Percentiles rank a stretch among this genome's conserved stretches.
phyloP scores from a whole-genome alignment of 2,888 invertebrate genomes.

The Bembecia ichneumoniformis region DNA sequence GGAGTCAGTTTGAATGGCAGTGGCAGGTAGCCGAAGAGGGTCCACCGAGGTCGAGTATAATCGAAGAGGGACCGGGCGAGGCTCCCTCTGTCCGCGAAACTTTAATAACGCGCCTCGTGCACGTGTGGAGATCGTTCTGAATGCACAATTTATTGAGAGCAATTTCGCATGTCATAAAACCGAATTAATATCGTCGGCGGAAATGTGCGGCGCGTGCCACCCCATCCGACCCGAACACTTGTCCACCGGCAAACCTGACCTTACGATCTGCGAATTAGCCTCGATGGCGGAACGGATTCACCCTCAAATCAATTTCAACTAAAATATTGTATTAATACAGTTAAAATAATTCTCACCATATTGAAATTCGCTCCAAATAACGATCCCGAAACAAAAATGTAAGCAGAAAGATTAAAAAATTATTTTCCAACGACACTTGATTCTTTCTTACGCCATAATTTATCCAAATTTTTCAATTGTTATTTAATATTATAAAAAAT shows the following conservation, averaged over 20 bases:
- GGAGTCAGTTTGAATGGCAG: neutral
- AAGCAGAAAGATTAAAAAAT: too few relatives aligned
- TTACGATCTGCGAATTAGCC: too few relatives aligned
- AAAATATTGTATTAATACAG: too few relatives aligned
- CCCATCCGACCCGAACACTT: slow-evolving; percentile 12
- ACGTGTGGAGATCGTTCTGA: slow-evolving; percentile 45
- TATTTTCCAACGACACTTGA: too few relatives aligned
- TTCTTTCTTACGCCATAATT: too few relatives aligned
- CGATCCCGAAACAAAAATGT: too few relatives aligned
- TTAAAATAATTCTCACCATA: too few relatives aligned
- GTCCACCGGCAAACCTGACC: slow-evolving; percentile 24
- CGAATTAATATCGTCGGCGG: slow-evolving; percentile 52
- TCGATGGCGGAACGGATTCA: too few relatives aligned
- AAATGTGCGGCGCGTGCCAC: slow-evolving; percentile 4
- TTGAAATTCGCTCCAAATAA: too few relatives aligned
- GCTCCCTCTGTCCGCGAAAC: slow-evolving; percentile 36
- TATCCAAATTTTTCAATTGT: too few relatives aligned
- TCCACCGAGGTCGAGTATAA: slow-evolving; percentile 17
- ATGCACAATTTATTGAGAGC: slow-evolving; percentile 62
- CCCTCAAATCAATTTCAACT: too few relatives aligned
- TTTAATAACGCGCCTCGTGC: slow-evolving; percentile 51
- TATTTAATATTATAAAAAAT: too few relatives aligned
- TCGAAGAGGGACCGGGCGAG: slow-evolving; percentile 27
- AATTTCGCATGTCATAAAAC: slow-evolving; percentile 71
- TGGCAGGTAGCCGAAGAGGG: slow-evolving; percentile 3